Evolutionary conservation across 2,113 vertebrate genomes (phyloP), one percentile per base, ranked within the genome.

Genomic region (Ochotona curzoniae): DNA sequence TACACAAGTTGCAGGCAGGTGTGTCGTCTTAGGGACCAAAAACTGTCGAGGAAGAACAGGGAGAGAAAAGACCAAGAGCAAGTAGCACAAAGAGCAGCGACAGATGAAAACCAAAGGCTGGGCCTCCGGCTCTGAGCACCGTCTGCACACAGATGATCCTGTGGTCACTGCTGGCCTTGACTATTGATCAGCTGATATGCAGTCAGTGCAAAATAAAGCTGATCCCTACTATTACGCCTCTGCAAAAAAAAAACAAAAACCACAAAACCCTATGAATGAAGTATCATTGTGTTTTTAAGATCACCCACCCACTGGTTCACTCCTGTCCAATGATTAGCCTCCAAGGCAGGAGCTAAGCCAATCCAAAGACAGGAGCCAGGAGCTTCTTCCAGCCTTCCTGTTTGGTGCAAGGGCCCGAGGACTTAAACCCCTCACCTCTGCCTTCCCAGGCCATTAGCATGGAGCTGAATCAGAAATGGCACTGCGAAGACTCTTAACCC

Each of bases 11-110:
- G 85, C 11, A 11, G 23, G 21, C 25, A 25, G 47, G 32, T 78
- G 26, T 35, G 73, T 69, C 87, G 35, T 74, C 91, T 94, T 35
- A 38, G 51, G 76, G 44, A 49, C 44, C 71, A 85, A 73, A 85
- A 83, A 82, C 67, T 54, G 30, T 91, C 84, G 89, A 95, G 70
- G 61, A 70, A 51, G 9, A 85, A 25, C 35, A 71, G 88, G 70
- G 64, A 89, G 81, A 89, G 75, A 78, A 4, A 66, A 5, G 18
- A 81, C 8, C 69, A 94, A 80, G 18, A 69, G 57, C 1, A 49
- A 35, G 35, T 54, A 71, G 21, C 73, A 21, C 14, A 82, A 73
- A 66, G 3, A 84, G 67, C n/a, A 85, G 81, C 71, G 25, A 35
- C 35, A 60, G 35, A 90, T 87, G 57, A 78, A 94, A 92, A 47